Percentiles rank a stretch among this genome's conserved stretches.
phyloP scores from a whole-genome alignment of 2,113 vertebrate genomes.

The Amblyornis subalaris region DNA sequence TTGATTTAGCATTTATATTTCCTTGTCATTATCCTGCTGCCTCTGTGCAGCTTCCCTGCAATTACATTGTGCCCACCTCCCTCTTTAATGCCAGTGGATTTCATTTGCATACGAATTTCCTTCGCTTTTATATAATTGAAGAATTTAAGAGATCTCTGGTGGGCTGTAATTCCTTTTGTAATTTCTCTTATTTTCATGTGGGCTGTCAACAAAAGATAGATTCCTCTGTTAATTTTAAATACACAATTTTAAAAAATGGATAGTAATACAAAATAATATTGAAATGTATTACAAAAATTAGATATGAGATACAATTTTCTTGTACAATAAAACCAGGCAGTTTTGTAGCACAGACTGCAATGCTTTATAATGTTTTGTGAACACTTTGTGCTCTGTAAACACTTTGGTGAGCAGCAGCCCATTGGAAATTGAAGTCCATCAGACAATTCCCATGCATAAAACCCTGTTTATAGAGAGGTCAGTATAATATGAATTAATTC shows the following conservation, averaged over 20 bases:
- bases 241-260: not conserved
- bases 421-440: not conserved
- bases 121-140: not conserved
- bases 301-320: not conserved
- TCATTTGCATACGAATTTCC: conserved; percentile 7
- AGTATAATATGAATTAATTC: not conserved
- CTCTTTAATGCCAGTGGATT: not conserved
- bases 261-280: not conserved
- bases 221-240: not conserved
- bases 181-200: not conserved
- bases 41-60: not conserved
- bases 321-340: not conserved
- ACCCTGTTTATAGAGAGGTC: not conserved
- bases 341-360: not conserved
- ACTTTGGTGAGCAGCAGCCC: not conserved
- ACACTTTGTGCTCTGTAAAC: not conserved
- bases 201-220: not conserved
- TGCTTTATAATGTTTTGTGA: not conserved
- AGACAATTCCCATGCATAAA: not conserved
- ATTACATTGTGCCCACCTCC: not conserved
- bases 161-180: not conserved
- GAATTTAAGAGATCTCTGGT: not conserved
- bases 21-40: not conserved
- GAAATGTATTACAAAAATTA: not conserved
- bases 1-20: not conserved